Percentiles rank a stretch among this genome's conserved stretches.
Evolutionary conservation across 2,797 vertebrate species (phyloP).

Genomic region (Sternarchorhynchus goeldii): DNA sequence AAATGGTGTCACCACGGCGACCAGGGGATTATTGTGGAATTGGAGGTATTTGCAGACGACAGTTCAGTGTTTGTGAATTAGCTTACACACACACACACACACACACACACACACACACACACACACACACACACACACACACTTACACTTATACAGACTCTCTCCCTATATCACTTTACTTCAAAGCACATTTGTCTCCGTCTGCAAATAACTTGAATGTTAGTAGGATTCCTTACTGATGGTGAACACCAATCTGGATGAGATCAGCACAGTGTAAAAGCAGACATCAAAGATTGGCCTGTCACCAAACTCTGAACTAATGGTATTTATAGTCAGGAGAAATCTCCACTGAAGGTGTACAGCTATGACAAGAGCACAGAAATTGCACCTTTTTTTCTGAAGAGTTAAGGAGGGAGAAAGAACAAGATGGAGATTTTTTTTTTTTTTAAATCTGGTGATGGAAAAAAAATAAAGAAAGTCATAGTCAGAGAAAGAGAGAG

Average conservation of each 20-base stretch:
- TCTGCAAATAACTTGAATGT: slow-evolving; percentile 35
- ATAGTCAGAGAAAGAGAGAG: not conserved
- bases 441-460: not conserved
- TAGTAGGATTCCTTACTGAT: slow-evolving; percentile 30
- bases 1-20: slow-evolving; percentile 46
- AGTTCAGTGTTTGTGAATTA: not conserved
- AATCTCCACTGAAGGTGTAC: slow-evolving; percentile 52
- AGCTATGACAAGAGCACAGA: slow-evolving; percentile 38
- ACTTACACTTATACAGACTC: not conserved
- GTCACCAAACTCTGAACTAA: slow-evolving; percentile 45
- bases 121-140: too few species aligned
- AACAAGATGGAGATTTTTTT: not conserved
- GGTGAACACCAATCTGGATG: slow-evolving; percentile 33
- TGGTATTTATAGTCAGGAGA: slow-evolving; percentile 51
- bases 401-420: not conserved
- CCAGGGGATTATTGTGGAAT: slow-evolving; percentile 49
- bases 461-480: not conserved
- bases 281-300: slow-evolving; percentile 52
- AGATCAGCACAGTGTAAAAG: slow-evolving; percentile 17
- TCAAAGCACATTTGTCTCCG: slow-evolving; percentile 31
- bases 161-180: slow-evolving; percentile 22
- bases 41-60: slow-evolving; percentile 33
- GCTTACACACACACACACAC: not conserved
- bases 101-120: too few species aligned
- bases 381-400: not conserved